A percentile compares a stretch with the other conserved stretches of the same genome.
Conservation (phyloP, 2,113 vertebrate genomes). For the Sphaerodactylus townsendi region DNA sequence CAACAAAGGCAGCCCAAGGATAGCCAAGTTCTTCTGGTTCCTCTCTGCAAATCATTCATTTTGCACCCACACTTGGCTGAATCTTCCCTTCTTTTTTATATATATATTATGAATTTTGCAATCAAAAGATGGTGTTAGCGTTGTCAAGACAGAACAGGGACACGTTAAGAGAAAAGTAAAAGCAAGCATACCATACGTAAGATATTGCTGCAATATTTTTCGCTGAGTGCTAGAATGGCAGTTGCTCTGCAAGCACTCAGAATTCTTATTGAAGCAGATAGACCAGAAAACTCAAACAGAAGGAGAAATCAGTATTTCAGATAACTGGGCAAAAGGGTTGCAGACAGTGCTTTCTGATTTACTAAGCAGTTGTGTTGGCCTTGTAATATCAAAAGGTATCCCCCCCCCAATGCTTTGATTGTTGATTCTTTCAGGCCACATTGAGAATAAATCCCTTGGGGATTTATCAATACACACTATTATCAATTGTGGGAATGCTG, state of each 20-base stretch:
- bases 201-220: background rate
- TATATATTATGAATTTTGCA: background rate
- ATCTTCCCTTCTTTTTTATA: background rate
- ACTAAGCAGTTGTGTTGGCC: background rate
- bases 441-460: no score
- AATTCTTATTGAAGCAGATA: background rate
- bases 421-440: no score
- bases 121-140: background rate
- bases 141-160: constrained; percentile 15
- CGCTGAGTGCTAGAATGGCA: background rate
- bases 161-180: background rate
- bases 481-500: no score
- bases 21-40: no score
- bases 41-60: no score
- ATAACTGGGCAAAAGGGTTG: background rate
- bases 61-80: no score
- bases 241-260: background rate
- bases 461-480: no score
- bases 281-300: background rate
- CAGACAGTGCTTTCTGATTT: constrained; percentile 10
- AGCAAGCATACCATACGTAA: background rate
- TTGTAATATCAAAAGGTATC: background rate
- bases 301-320: constrained; percentile 21
- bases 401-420: no score
- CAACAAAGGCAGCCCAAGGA: no score